Base-by-base conservation (phyloP, 2,113 vertebrate species). In the Grantiella picta region DNA sequence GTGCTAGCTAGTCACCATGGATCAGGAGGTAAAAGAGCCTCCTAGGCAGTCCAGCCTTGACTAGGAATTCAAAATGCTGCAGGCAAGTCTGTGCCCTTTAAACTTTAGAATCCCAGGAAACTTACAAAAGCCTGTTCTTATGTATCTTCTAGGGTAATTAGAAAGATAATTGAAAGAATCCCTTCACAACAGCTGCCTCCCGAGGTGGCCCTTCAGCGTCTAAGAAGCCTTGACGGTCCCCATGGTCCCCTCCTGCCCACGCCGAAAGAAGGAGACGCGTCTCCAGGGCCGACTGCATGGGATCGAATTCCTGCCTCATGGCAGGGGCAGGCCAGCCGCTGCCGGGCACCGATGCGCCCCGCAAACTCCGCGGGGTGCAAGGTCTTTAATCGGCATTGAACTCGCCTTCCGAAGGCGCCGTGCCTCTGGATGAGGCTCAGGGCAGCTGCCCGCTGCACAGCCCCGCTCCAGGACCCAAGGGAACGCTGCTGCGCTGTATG, bases 361-460 rank as follows among this genome's bases (percentile, higher is more conserved):
- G 36, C 77, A 9, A 73, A 52, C 68, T 73, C 36, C 15, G 69
- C 52, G 33, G 23, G 33, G 13, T 5, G 7, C 4, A 28, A 35
- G 4, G 2, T 36, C 16, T 33, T 29, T 7, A 15, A 59, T 0
- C 0, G 40, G 3, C 29, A 17, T 1, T 18, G 15, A 83, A 24
- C 28, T 10, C 1, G 36, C 36, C 4, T 16, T 11, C 17, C 49
- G 47, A 19, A 31, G 22, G 12, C 35, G 61, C 56, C 19, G 15
- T 5, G 25, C 21, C 52, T 60, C 11, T 0, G 49, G 8, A 15
- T 14, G 10, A 85, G 49, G 38, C 25, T 45, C 5, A 6, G 19
- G 44, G n/a, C 15, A 49, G 66, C 56, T 63, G 45, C 42, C 47
- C 61, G 36, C 56, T 23, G 40, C 3, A 0, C 8, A 21, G 31